Percentiles rank a stretch among this genome's conserved stretches.
These are phyloP conservation scores for Biston stratarius DNA, from an alignment of 2,888 invertebrate genomes.

Conservation along the genomic window DNA sequence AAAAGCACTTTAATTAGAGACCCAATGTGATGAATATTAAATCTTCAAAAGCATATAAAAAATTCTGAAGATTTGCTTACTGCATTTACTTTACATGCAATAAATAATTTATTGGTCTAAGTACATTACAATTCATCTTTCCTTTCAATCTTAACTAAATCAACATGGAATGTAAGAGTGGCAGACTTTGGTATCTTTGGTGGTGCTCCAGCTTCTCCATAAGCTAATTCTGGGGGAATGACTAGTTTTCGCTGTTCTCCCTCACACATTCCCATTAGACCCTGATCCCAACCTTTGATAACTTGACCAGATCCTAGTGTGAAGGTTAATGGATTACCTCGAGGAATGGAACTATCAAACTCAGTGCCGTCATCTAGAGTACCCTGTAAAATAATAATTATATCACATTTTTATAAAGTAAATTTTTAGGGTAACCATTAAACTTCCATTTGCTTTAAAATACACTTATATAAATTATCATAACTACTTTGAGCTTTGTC, in stretches of 20 bases:
- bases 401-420: too few species aligned
- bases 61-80: too few species aligned
- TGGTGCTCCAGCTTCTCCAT: constrained; percentile 93
- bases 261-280: constrained; percentile 94
- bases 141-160: constrained; percentile 91
- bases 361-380: constrained; percentile 93
- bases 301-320: constrained; percentile 94
- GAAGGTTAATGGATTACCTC: constrained; percentile 92
- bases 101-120: too few species aligned
- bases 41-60: too few species aligned
- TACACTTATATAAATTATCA: too few species aligned
- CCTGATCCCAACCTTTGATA: constrained; percentile 97
- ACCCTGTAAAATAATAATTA: constrained; percentile 85
- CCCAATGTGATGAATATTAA: too few species aligned
- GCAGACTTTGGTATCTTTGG: constrained; percentile 94
- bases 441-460: too few species aligned
- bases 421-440: not conserved
- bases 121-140: constrained; percentile 86
- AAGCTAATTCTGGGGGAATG: constrained; percentile 94
- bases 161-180: constrained; percentile 93
- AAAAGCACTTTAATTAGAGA: too few species aligned
- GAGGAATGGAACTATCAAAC: constrained; percentile 93
- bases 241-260: constrained; percentile 94
- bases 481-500: too few species aligned
- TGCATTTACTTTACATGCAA: too few species aligned